Conservation (phyloP, 2,797 vertebrate genomes). For the Anniella stebbinsi region DNA sequence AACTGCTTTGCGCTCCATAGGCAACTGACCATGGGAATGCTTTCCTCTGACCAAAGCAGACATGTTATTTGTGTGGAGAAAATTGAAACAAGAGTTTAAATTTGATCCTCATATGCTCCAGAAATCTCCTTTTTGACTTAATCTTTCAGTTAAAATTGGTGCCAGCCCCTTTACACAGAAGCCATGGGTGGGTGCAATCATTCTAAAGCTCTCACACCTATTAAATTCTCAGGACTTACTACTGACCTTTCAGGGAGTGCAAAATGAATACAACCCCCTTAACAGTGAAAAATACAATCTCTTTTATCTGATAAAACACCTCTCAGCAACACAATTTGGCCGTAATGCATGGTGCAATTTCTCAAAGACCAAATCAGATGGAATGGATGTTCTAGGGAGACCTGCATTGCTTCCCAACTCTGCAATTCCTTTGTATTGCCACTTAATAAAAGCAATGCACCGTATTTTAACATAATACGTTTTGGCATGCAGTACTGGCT, state of each 20-base stretch:
- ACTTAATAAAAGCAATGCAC: conserved; percentile 4
- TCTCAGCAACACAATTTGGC: background rate
- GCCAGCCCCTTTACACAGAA: background rate
- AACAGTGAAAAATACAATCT: conserved; percentile 5
- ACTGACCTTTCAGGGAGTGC: background rate
- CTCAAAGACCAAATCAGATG: background rate
- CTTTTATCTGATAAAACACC: background rate
- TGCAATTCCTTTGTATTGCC: background rate
- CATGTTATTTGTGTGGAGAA: background rate
- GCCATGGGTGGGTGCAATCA: background rate
- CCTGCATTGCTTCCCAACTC: background rate
- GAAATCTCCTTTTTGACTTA: background rate
- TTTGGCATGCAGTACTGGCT: background rate
- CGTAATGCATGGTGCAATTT: background rate
- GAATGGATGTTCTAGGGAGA: conserved; percentile 2
- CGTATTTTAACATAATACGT: background rate
- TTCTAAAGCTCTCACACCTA: background rate
- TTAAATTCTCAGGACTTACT: background rate
- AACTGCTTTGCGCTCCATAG: background rate
- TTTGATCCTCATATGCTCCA: background rate
- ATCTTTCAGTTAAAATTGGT: background rate
- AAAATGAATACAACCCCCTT: conserved; percentile 1
- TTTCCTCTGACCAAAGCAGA: background rate
- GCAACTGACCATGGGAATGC: background rate
- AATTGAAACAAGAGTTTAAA: background rate